Conservation (phyloP, 1,140 invertebrate genomes). For the Diorhabda carinulata region DNA sequence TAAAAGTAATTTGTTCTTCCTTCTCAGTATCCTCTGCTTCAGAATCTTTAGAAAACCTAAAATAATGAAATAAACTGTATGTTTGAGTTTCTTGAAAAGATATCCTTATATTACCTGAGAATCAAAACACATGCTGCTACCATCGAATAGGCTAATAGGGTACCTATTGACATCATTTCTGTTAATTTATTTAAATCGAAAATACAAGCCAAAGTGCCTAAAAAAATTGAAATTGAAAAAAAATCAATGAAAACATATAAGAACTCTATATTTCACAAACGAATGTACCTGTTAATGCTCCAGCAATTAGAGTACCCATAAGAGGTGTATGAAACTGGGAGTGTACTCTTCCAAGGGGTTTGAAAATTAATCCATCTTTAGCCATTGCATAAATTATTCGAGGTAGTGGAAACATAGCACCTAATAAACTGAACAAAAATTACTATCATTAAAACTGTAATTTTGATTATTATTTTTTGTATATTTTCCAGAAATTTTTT, state of each 20-base stretch:
- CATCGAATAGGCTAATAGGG: slow-evolving; percentile 77
- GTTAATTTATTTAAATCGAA: slow-evolving; percentile 74
- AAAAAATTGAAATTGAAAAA: slow-evolving; percentile 4
- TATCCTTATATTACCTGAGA: slow-evolving; percentile 52
- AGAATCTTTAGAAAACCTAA: slow-evolving; percentile 34
- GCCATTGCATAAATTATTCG: slow-evolving; percentile 87
- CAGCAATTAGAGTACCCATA: slow-evolving; percentile 73
- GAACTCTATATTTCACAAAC: too few relatives aligned
- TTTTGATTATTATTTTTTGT: too few relatives aligned
- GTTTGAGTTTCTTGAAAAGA: background rate
- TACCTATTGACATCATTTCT: slow-evolving; percentile 87
- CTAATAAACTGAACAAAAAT: slow-evolving; percentile 67
- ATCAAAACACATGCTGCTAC: slow-evolving; percentile 80
- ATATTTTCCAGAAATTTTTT: too few relatives aligned
- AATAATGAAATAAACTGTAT: background rate
- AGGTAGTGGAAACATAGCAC: slow-evolving; percentile 82
- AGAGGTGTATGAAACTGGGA: slow-evolving; percentile 73
- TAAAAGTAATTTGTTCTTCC: slow-evolving; percentile 39
- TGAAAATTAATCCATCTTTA: slow-evolving; percentile 76
- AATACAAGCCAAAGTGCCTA: slow-evolving; percentile 68
- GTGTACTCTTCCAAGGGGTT: slow-evolving; percentile 66
- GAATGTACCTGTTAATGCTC: slow-evolving; percentile 64
- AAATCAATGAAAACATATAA: too few relatives aligned
- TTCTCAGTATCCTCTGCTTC: slow-evolving; percentile 44
- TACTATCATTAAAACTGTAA: too few relatives aligned